Evolutionary conservation across 2,888 invertebrate species (phyloP).

Genomic region (Caenorhabditis zanzibari): DNA sequence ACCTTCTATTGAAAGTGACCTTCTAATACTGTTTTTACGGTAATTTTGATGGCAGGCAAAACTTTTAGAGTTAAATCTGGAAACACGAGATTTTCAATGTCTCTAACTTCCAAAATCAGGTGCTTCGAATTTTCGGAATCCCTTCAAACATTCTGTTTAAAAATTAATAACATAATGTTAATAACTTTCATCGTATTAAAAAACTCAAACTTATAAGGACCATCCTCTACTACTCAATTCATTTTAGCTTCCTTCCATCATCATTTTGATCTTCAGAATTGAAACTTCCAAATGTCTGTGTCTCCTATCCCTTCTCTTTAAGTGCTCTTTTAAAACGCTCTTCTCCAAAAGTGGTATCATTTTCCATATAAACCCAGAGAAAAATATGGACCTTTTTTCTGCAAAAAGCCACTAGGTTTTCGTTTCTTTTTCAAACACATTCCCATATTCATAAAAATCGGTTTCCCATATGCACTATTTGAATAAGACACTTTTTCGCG

Average conservation of each 20-base stretch:
- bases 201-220: no score
- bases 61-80: no score
- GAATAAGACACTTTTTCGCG: not conserved
- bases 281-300: not conserved
- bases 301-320: conserved; percentile 5
- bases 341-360: conserved; percentile 18
- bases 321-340: conserved; percentile 37
- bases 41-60: no score
- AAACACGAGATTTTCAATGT: no score
- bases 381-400: not conserved
- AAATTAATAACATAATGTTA: no score
- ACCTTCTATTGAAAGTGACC: no score
- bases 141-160: no score
- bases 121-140: no score
- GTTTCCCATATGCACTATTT: conserved; percentile 13
- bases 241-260: not conserved
- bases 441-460: not conserved
- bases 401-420: not conserved
- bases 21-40: no score
- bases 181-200: no score
- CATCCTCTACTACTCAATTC: no score
- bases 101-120: no score
- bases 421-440: not conserved
- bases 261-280: not conserved
- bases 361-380: conserved; percentile 26